phyloP scores from a whole-genome alignment of 1,140 invertebrate genomes.

The Dryas iulia region DNA sequence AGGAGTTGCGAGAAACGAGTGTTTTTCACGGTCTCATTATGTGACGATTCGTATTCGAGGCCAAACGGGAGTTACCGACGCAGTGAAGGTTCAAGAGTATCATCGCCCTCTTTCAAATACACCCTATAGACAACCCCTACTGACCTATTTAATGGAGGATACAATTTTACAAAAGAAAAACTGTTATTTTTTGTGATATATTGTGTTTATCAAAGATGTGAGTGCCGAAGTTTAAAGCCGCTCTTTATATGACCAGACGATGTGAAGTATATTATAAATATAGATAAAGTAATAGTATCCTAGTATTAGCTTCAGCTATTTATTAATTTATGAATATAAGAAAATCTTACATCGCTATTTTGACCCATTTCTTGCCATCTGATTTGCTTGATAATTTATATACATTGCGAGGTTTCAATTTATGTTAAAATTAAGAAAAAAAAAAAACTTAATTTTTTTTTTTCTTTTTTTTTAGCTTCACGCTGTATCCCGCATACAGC shows the following conservation, averaged over 20 bases:
- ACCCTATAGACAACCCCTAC: constrained; percentile 7
- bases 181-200: neutral
- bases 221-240: neutral
- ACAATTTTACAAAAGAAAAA: constrained; percentile 2
- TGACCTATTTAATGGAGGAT: constrained; percentile 7
- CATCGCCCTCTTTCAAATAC: constrained; percentile 40
- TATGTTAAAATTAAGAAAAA: no score
- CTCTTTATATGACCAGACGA: neutral
- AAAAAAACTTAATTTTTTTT: no score
- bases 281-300: neutral
- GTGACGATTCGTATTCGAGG: constrained; percentile 66
- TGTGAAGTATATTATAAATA: neutral
- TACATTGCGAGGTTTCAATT: no score
- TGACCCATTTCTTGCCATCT: no score
- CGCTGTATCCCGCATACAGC: no score
- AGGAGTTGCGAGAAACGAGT: constrained; percentile 59
- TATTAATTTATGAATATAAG: no score
- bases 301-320: no score
- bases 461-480: no score
- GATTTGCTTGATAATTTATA: no score
- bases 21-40: constrained; percentile 72
- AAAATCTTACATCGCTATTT: no score
- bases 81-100: constrained; percentile 44
- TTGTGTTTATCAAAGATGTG: neutral
- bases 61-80: constrained; percentile 38